Percentiles rank a stretch among this genome's conserved stretches.
These are phyloP conservation scores for Nyctereutes procyonoides DNA, from an alignment of 2,113 vertebrate genomes.

Conservation along the genomic window DNA sequence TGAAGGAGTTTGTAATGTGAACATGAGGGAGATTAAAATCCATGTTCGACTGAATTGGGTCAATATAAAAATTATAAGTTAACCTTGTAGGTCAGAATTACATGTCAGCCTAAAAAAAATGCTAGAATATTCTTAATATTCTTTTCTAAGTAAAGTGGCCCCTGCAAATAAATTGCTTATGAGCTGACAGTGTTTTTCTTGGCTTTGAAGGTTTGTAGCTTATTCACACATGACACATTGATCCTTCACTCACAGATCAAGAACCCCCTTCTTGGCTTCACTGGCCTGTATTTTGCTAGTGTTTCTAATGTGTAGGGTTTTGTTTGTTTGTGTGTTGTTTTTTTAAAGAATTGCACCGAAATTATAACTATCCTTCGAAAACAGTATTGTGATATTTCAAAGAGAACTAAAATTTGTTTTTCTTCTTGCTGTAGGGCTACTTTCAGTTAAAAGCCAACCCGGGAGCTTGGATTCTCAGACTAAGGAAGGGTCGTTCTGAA, in stretches of 20 bases:
- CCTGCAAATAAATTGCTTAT: neutral
- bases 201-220: neutral
- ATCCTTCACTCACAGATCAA: neutral
- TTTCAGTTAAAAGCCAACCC: slow-evolving; percentile 99
- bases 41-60: neutral
- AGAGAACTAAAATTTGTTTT: slow-evolving; percentile 48
- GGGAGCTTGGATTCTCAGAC: slow-evolving; percentile 95
- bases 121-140: neutral
- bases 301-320: neutral
- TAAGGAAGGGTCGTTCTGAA: slow-evolving; percentile 97
- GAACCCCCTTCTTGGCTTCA: neutral
- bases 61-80: neutral
- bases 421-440: slow-evolving; percentile 90
- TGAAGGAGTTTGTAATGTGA: neutral
- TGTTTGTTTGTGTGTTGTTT: neutral
- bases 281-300: neutral
- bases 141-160: neutral
- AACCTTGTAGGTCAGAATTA: neutral
- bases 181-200: neutral
- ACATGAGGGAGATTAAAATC: neutral
- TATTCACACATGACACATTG: neutral
- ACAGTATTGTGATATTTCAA: slow-evolving; percentile 32
- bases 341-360: neutral
- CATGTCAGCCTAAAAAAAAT: neutral
- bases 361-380: neutral